These are phyloP conservation scores for Uromys caudimaculatus DNA, from an alignment of 2,797 vertebrate genomes.

Conservation along the genomic window DNA sequence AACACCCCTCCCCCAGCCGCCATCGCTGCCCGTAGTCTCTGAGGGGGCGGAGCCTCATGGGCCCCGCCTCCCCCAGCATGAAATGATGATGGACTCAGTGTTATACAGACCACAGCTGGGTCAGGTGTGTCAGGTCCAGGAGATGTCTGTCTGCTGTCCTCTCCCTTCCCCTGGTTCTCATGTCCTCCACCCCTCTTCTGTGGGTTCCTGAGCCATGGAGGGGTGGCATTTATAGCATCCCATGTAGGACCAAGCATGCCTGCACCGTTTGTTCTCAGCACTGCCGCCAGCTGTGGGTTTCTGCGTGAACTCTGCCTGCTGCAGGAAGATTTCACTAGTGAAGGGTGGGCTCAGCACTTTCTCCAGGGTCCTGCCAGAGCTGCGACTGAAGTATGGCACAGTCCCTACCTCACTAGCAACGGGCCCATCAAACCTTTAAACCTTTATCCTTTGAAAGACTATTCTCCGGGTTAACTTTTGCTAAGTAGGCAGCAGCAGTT, in stretches of 20 bases:
- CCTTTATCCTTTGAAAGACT: neutral
- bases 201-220: neutral
- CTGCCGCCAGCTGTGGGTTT: too few relatives aligned
- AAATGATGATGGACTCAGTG: neutral
- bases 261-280: neutral
- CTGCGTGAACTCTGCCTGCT: neutral
- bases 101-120: neutral
- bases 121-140: neutral
- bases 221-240: too few relatives aligned
- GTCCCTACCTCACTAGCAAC: neutral
- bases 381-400: too few relatives aligned
- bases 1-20: neutral
- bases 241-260: neutral
- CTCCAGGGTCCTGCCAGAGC: neutral
- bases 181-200: too few relatives aligned
- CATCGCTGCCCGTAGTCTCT: neutral
- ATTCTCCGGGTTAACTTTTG: conserved; percentile 31
- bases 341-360: neutral
- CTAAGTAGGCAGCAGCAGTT: neutral
- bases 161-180: neutral
- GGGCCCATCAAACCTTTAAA: neutral
- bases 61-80: neutral
- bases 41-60: neutral
- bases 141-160: neutral
- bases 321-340: neutral